Conservation (phyloP, 2,888 invertebrate species). For the Idaea aversata region DNA sequence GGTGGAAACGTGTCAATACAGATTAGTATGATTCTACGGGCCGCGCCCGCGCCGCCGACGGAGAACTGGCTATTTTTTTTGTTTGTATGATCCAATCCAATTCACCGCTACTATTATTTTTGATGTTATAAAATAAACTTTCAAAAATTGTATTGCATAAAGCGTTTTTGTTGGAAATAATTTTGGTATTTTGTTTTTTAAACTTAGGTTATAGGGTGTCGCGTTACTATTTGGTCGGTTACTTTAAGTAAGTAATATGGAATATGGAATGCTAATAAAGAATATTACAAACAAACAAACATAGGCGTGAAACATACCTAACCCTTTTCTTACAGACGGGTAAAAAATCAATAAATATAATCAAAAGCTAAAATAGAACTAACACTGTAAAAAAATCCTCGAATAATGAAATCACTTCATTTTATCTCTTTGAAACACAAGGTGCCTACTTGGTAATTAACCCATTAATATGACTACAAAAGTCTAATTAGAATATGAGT, state of each 20-base stretch:
- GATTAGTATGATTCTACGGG: slow-evolving; percentile 58
- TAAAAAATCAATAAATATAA: not conserved
- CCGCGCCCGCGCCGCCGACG: slow-evolving; percentile 30
- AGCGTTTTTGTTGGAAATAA: not conserved
- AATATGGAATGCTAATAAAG: not conserved
- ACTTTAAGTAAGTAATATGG: not conserved
- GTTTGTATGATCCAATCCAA: slow-evolving; percentile 2
- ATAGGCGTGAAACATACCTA: not conserved
- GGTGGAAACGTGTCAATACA: slow-evolving; percentile 77
- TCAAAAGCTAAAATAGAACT: not conserved
- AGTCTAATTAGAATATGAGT: slow-evolving; percentile 55
- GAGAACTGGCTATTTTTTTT: slow-evolving; percentile 32
- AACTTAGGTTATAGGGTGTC: too few species aligned
- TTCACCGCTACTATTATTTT: not conserved
- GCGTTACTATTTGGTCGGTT: not conserved
- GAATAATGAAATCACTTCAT: not conserved
- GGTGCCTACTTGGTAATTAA: not conserved
- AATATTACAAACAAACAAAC: too few species aligned
- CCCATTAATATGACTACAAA: slow-evolving; percentile 17
- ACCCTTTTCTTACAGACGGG: not conserved
- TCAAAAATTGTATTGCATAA: not conserved
- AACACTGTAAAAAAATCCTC: not conserved
- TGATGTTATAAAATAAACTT: not conserved
- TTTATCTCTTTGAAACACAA: not conserved
- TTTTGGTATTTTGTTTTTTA: not conserved